These are phyloP conservation scores for Tineola bisselliella DNA, from an alignment of 2,888 invertebrate genomes.

Conservation along the genomic window DNA sequence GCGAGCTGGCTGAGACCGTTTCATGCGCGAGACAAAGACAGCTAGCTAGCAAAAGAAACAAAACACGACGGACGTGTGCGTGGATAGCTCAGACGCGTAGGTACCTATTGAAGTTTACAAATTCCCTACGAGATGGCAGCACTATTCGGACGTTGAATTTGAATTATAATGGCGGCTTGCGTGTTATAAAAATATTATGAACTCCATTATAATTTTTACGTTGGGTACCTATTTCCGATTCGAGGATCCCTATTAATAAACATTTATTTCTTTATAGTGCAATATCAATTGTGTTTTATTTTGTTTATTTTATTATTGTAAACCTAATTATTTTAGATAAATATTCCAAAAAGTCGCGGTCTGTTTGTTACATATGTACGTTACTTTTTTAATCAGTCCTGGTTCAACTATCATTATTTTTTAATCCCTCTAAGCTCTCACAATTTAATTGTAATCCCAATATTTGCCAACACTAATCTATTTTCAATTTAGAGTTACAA, in stretches of 20 bases:
- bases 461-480: not conserved
- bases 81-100: not conserved
- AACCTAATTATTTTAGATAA: too few relatives aligned
- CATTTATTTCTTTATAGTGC: too few relatives aligned
- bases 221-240: not conserved
- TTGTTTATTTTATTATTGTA: not conserved
- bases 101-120: not conserved
- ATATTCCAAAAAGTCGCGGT: too few relatives aligned
- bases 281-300: too few relatives aligned
- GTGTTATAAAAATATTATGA: not conserved
- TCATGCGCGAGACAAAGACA: not conserved
- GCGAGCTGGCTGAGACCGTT: too few relatives aligned
- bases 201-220: not conserved
- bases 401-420: not conserved
- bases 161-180: not conserved
- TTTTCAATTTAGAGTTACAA: constrained; percentile 10
- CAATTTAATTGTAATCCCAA: not conserved
- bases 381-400: not conserved
- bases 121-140: not conserved
- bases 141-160: not conserved
- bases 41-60: not conserved
- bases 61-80: not conserved
- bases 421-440: not conserved
- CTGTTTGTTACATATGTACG: too few relatives aligned
- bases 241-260: not conserved